Conservation (phyloP, 1,140 invertebrate genomes). For the Macrotrachela quadricornifera region DNA sequence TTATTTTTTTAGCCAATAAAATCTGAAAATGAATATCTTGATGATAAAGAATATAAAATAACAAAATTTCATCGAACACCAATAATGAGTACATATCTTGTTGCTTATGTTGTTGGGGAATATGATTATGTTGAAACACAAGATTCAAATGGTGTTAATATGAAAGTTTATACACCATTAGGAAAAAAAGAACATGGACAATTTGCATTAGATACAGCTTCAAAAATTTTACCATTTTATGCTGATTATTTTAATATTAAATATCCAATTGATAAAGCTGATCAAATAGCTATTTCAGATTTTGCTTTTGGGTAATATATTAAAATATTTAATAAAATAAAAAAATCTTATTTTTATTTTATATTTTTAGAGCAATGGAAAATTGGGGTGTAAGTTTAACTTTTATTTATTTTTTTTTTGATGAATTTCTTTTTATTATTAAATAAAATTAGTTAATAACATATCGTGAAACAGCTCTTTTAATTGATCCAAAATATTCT, state of each 20-base stretch:
- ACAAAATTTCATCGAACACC: conserved; percentile 63
- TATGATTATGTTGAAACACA: conserved; percentile 63
- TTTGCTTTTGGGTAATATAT: conserved; percentile 32
- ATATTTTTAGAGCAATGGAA: conserved; percentile 54
- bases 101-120: conserved; percentile 75
- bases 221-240: conserved; percentile 63
- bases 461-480: conserved; percentile 19
- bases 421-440: no score
- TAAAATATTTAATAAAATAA: conserved; percentile 73
- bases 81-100: conserved; percentile 84
- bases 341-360: conserved; percentile 77
- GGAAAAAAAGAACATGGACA: conserved; percentile 72
- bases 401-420: no score
- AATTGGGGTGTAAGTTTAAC: conserved; percentile 19
- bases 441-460: conserved; percentile 21
- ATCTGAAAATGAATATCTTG: conserved; percentile 19
- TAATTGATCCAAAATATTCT: conserved; percentile 21
- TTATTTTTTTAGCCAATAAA: conserved; percentile 39
- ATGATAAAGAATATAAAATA: conserved; percentile 32
- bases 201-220: conserved; percentile 54
- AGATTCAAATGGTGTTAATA: conserved; percentile 46
- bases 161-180: conserved; percentile 72
- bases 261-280: conserved; percentile 83
- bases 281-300: conserved; percentile 78
- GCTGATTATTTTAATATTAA: conserved; percentile 79